Conservation (phyloP, 2,888 invertebrate genomes). For the Ormyrus nitidulus region DNA sequence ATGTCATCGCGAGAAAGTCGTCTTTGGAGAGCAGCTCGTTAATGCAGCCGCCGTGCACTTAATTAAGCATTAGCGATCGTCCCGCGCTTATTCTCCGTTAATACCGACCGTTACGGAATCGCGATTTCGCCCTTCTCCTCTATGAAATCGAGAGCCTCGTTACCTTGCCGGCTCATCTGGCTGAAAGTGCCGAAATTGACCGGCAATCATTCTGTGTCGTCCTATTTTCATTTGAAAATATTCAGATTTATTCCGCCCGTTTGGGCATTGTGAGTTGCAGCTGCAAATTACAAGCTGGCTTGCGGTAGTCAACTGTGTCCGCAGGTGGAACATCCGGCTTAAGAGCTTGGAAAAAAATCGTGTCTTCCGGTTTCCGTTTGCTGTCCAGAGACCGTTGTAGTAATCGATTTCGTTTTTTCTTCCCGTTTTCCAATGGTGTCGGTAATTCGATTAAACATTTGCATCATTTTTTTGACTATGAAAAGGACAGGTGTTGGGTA, state of each 20-base stretch:
- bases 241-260: constrained; percentile 39
- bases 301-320: constrained; percentile 2
- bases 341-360: constrained; percentile 7
- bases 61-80: constrained; percentile 32
- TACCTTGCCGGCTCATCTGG: background rate
- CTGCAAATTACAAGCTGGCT: background rate
- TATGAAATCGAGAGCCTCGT: background rate
- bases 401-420: constrained; percentile 19
- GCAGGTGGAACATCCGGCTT: constrained; percentile 23
- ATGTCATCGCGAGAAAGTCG: constrained; percentile 47
- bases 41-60: background rate
- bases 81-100: background rate
- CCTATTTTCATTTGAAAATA: background rate
- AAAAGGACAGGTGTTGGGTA: no score
- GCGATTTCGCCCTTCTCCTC: constrained; percentile 9
- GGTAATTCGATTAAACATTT: constrained; percentile 14
- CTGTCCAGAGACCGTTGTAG: background rate
- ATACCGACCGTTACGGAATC: constrained; percentile 11
- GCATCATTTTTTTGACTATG: constrained; percentile 6
- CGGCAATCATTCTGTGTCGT: background rate
- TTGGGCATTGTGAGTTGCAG: background rate
- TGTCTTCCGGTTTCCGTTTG: constrained; percentile 4
- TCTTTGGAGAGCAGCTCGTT: constrained; percentile 8
- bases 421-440: background rate
- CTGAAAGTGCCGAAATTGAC: background rate